phyloP scores from a whole-genome alignment of 2,113 vertebrate genomes.

The Gallinago media region DNA sequence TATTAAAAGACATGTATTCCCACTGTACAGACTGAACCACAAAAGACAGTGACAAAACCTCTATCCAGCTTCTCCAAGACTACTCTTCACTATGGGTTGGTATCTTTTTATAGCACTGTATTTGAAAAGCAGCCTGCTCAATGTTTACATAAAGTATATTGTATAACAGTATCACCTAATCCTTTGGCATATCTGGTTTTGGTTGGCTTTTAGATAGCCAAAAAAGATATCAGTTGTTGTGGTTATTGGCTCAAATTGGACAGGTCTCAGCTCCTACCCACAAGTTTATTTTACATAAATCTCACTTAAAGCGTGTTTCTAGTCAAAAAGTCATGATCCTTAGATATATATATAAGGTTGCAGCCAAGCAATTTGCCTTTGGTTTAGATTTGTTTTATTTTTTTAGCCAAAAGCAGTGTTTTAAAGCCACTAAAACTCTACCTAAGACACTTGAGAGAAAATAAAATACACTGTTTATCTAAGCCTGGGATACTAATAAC shows the following conservation, averaged over 20 bases:
- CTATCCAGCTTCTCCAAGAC: neutral
- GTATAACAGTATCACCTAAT: neutral
- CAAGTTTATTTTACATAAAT: neutral
- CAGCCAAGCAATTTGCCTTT: neutral
- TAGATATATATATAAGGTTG: neutral
- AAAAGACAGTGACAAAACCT: neutral
- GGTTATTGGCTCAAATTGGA: neutral
- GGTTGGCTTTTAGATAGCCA: neutral
- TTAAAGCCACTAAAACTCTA: neutral
- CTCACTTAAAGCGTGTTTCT: neutral
- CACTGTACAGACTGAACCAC: neutral
- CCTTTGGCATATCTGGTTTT: neutral
- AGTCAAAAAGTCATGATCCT: neutral
- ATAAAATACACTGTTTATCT: neutral
- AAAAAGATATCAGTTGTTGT: neutral
- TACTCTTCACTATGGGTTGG: neutral
- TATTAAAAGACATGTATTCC: neutral
- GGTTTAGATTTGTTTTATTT: neutral
- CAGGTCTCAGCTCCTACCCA: neutral
- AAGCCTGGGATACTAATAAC: neutral
- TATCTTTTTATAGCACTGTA: neutral
- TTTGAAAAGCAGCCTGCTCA: neutral
- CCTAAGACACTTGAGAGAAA: neutral
- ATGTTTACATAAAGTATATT: neutral
- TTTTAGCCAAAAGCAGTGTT: neutral